Conservation (phyloP, 2,797 vertebrate genomes). For the Gymnocypris eckloni region DNA sequence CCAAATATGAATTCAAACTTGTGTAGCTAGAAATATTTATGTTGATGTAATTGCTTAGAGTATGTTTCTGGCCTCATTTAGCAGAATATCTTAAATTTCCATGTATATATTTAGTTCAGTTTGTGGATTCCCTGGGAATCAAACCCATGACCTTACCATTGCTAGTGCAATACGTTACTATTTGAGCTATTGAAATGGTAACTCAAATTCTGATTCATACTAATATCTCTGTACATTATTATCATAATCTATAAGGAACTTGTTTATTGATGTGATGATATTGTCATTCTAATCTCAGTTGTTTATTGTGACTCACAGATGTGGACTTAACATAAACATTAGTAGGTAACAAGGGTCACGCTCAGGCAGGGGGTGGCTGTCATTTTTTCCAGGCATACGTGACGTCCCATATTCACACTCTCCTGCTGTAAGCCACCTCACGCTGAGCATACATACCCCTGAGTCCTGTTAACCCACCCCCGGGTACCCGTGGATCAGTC, state of each 20-base stretch:
- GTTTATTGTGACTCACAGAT: conserved; percentile 63
- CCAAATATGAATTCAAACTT: neutral
- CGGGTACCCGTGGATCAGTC: conserved; percentile 53
- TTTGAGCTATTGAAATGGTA: neutral
- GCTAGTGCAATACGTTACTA: neutral
- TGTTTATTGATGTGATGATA: conserved; percentile 25
- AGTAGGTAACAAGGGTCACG: conserved; percentile 67
- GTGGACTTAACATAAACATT: conserved; percentile 74
- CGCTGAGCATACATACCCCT: conserved; percentile 66
- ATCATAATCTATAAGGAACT: neutral
- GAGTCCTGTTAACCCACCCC: conserved; percentile 75
- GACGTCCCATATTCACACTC: conserved; percentile 67
- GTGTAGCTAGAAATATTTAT: neutral
- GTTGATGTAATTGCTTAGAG: neutral
- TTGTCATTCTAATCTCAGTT: conserved; percentile 28
- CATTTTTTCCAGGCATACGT: conserved; percentile 71
- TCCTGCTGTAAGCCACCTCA: conserved; percentile 72
- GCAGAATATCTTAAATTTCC: neutral
- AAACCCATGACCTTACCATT: conserved; percentile 4
- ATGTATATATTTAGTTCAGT: neutral
- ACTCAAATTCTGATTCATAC: neutral
- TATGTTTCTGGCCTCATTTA: neutral
- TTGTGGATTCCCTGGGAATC: neutral
- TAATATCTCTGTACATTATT: conserved; percentile 1
- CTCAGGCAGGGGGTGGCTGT: conserved; percentile 66